Evolutionary conservation across 2,113 vertebrate genomes (phyloP).

Genomic region (Tympanuchus pallidicinctus): DNA sequence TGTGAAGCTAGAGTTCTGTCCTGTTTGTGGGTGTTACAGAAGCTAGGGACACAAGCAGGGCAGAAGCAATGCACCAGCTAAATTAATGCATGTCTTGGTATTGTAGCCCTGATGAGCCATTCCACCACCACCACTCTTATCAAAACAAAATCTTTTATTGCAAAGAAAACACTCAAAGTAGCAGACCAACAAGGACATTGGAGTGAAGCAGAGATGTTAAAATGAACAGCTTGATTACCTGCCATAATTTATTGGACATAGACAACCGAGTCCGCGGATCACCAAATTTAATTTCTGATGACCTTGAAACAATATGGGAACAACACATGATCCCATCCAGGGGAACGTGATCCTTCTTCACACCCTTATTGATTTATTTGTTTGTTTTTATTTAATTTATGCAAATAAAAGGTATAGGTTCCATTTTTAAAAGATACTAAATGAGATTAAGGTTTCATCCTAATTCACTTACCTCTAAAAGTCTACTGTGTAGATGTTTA

Average conservation of each 20-base stretch:
- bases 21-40: background rate
- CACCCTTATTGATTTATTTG: background rate
- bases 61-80: background rate
- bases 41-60: background rate
- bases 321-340: no score
- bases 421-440: background rate
- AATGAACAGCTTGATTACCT: slow-evolving; percentile 65
- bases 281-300: slow-evolving; percentile 29
- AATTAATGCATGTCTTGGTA: background rate
- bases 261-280: slow-evolving; percentile 37
- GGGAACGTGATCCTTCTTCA: background rate
- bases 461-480: background rate
- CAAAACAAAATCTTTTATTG: background rate
- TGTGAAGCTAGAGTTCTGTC: background rate
- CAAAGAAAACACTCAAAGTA: background rate
- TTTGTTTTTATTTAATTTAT: background rate
- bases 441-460: background rate
- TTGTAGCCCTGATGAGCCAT: background rate
- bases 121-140: background rate
- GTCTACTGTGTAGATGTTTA: background rate
- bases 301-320: slow-evolving; percentile 36
- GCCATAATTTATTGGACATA: slow-evolving; percentile 61
- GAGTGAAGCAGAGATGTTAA: slow-evolving; percentile 11
- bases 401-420: background rate
- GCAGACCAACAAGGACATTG: slow-evolving; percentile 40